These are phyloP conservation scores for Agapornis canus DNA, from an alignment of 2,797 vertebrate genomes.

Conservation along the genomic window DNA sequence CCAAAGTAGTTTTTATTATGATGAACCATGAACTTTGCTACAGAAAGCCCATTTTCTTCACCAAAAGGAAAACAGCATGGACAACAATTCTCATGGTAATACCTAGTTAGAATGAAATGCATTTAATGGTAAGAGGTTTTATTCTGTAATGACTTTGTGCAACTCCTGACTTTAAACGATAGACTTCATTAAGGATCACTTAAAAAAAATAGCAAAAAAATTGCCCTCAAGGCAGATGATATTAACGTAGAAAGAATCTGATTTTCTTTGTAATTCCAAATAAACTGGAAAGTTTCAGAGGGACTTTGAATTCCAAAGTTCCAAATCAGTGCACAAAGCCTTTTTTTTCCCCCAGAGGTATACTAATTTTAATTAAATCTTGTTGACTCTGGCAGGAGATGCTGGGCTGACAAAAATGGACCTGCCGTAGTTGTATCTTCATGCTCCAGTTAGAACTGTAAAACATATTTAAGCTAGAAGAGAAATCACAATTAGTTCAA, in stretches of 20 bases:
- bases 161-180: neutral
- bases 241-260: neutral
- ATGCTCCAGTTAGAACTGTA: neutral
- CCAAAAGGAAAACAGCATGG: neutral
- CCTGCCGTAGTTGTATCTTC: neutral
- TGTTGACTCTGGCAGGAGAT: neutral
- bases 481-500: neutral
- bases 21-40: neutral
- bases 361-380: conserved; percentile 45
- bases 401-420: neutral
- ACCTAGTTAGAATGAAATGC: neutral
- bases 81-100: neutral
- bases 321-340: neutral
- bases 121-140: neutral
- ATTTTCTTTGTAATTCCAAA: neutral
- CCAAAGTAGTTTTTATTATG: neutral
- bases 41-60: neutral
- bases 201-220: neutral
- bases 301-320: neutral
- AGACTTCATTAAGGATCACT: neutral
- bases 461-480: neutral
- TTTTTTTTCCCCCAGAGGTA: neutral
- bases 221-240: neutral
- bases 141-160: neutral
- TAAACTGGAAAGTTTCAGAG: neutral